Percentiles rank a stretch among this genome's conserved stretches.
These are phyloP conservation scores for Lophochroa leadbeateri DNA, from an alignment of 2,113 vertebrate species.

Conservation along the genomic window DNA sequence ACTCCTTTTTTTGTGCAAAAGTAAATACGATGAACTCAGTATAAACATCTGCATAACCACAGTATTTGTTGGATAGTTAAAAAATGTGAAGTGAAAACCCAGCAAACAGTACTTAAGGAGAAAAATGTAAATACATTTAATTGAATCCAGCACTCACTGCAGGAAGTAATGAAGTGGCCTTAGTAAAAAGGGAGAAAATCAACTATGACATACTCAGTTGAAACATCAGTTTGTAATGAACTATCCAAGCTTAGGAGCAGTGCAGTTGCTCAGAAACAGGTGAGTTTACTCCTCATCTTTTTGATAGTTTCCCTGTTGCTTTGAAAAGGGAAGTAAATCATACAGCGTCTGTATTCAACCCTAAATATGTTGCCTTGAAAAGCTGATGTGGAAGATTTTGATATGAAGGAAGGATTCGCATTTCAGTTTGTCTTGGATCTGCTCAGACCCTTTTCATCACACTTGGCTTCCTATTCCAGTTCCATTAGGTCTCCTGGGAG, in stretches of 20 bases:
- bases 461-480: background rate
- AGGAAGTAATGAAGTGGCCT: background rate
- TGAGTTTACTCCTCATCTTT: background rate
- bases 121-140: constrained; percentile 68
- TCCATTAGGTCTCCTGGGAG: background rate
- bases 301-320: background rate
- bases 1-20: background rate
- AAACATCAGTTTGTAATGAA: background rate
- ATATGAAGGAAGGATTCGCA: background rate
- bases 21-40: constrained; percentile 29
- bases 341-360: background rate
- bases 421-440: background rate
- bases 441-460: background rate
- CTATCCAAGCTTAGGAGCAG: background rate
- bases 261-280: background rate
- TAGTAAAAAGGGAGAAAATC: background rate
- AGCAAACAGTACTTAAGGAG: constrained; percentile 31
- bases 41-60: constrained; percentile 55
- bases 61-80: constrained; percentile 33
- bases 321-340: background rate
- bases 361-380: background rate
- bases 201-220: background rate
- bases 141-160: constrained; percentile 25
- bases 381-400: background rate
- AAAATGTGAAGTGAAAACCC: constrained; percentile 26